Evolutionary conservation across 2,113 vertebrate species (phyloP).

Genomic region (Erythrocebus patas): DNA sequence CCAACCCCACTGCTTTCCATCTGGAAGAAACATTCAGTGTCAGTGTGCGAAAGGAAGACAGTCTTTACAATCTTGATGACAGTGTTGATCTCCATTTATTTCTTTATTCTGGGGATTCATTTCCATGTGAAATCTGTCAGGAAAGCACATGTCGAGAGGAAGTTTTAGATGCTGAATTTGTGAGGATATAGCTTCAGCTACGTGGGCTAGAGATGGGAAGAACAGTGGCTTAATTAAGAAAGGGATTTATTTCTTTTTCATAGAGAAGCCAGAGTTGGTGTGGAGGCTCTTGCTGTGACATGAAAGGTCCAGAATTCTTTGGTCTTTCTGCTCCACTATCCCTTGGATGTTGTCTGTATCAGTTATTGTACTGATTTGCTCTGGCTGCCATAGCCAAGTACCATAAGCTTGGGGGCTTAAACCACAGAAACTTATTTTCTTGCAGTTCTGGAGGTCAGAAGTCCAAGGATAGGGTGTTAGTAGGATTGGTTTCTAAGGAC

Average conservation of each 20-base stretch:
- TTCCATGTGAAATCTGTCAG: neutral
- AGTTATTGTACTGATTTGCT: neutral
- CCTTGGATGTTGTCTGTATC: neutral
- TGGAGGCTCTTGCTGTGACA: neutral
- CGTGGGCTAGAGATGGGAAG: neutral
- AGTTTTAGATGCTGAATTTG: neutral
- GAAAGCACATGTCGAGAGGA: neutral
- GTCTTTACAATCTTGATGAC: fast-evolving
- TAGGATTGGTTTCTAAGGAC: neutral
- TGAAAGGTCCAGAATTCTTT: neutral
- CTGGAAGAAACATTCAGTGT: neutral
- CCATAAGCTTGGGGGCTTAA: neutral
- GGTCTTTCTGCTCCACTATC: neutral
- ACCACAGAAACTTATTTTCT: neutral
- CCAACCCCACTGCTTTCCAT: neutral
- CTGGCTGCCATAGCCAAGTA: neutral
- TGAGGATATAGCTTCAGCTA: neutral
- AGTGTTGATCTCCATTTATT: neutral
- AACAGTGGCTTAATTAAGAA: neutral
- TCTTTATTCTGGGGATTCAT: neutral
- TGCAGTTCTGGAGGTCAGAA: neutral
- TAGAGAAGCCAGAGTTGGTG: neutral
- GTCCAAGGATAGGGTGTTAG: neutral
- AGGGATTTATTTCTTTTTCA: neutral
- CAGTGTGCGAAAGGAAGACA: neutral